A percentile compares a stretch with the other conserved stretches of the same genome.
phyloP scores from a whole-genome alignment of 2,113 vertebrate species.

The Dromas ardeola region DNA sequence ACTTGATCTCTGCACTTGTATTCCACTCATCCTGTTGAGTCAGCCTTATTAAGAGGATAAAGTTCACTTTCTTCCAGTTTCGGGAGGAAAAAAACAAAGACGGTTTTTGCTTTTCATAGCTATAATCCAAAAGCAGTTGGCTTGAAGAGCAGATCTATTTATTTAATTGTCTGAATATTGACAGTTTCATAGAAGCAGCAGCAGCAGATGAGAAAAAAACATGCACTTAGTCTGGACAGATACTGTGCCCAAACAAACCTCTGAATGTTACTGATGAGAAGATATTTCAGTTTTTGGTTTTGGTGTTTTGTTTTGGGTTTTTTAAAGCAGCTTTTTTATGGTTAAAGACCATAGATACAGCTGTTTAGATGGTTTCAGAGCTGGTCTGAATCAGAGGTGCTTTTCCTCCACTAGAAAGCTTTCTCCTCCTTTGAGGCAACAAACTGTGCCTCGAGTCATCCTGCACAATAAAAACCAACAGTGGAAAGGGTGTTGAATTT shows the following conservation, averaged over 20 bases:
- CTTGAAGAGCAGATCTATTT: neutral
- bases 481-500: neutral
- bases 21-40: constrained; percentile 16
- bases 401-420: neutral
- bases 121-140: neutral
- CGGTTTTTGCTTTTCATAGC: neutral
- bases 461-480: neutral
- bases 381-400: neutral
- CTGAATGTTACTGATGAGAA: neutral
- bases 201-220: neutral
- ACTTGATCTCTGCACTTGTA: neutral
- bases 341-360: neutral
- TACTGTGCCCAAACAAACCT: neutral
- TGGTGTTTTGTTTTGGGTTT: neutral
- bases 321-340: neutral
- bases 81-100: neutral
- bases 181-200: neutral
- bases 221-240: neutral
- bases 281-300: neutral
- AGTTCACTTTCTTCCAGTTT: constrained; percentile 12
- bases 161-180: neutral
- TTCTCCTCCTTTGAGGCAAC: neutral
- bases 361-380: neutral
- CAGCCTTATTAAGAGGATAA: neutral
- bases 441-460: neutral